Percentiles rank a stretch among this genome's conserved stretches.
Conservation (phyloP, 2,113 vertebrate species). For the Misgurnus anguillicaudatus region DNA sequence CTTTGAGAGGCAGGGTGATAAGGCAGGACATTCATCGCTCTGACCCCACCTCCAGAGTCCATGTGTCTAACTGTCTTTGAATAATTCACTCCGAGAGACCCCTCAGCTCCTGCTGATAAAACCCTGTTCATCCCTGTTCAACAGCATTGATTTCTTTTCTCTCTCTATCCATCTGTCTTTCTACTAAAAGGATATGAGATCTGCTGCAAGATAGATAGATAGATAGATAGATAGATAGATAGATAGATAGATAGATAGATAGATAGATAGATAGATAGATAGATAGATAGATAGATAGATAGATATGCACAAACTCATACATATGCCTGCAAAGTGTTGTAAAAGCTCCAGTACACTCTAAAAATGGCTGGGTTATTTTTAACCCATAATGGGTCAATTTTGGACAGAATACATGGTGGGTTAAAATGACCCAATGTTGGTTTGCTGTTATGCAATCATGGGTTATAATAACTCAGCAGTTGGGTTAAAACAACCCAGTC, state of each 20-base stretch:
- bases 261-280: too few relatives aligned
- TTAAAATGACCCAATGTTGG: too few relatives aligned
- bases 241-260: too few relatives aligned
- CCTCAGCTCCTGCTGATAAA: slow-evolving; percentile 78
- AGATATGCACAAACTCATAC: neutral
- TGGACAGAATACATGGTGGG: too few relatives aligned
- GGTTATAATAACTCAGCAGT: too few relatives aligned
- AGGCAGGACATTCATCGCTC: slow-evolving; percentile 59
- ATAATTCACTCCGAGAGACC: slow-evolving; percentile 81
- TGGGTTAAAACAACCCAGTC: too few relatives aligned
- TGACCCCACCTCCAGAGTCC: slow-evolving; percentile 64
- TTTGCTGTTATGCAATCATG: too few relatives aligned
- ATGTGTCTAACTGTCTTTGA: slow-evolving; percentile 75
- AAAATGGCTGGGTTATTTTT: too few relatives aligned
- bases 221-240: neutral
- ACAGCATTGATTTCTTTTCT: slow-evolving; percentile 77
- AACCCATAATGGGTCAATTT: too few relatives aligned
- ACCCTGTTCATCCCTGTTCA: slow-evolving; percentile 77
- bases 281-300: neutral
- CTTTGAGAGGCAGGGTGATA: slow-evolving; percentile 27
- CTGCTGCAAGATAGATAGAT: neutral
- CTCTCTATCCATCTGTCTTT: slow-evolving; percentile 60
- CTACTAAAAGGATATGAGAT: slow-evolving; percentile 27
- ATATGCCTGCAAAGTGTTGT: neutral
- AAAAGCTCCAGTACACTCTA: too few relatives aligned